phyloP scores from a whole-genome alignment of 2,113 vertebrate species.

The Melanerpes formicivorus region DNA sequence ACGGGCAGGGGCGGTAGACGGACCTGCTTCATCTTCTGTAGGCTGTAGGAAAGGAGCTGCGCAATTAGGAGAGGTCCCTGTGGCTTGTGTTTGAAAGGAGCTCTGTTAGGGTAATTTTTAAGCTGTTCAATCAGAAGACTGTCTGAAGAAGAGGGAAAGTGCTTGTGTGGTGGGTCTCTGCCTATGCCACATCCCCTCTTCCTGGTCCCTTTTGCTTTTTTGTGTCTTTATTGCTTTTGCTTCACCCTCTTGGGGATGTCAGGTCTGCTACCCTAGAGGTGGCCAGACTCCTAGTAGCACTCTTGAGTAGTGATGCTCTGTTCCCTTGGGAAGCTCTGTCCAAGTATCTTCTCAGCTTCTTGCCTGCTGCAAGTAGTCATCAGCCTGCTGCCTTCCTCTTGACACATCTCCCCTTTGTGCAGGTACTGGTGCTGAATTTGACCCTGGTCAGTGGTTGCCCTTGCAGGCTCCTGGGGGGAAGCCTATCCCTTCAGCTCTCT shows the following conservation, averaged over 20 bases:
- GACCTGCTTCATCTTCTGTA: not conserved
- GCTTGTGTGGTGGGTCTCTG: not conserved
- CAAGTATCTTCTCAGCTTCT: not conserved
- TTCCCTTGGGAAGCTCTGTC: not conserved
- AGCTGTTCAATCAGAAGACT: not conserved
- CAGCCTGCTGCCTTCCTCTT: not conserved
- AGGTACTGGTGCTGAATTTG: not conserved
- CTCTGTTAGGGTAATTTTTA: not conserved
- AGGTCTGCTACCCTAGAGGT: not conserved
- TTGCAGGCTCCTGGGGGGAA: fast-evolving
- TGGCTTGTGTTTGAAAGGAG: not conserved
- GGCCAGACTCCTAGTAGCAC: not conserved
- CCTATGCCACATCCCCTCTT: not conserved
- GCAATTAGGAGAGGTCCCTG: not conserved
- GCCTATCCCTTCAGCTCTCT: not conserved
- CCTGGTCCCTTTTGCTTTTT: not conserved
- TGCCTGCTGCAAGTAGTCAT: fast-evolving
- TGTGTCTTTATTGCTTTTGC: not conserved
- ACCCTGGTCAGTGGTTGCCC: not conserved
- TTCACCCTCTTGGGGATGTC: not conserved
- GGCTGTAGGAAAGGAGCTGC: not conserved
- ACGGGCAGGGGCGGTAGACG: fast-evolving
- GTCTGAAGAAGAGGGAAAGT: not conserved
- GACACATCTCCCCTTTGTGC: not conserved
- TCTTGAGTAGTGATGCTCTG: not conserved